These are phyloP conservation scores for Tiaroga cobitis DNA, from an alignment of 2,797 vertebrate genomes.

Conservation along the genomic window DNA sequence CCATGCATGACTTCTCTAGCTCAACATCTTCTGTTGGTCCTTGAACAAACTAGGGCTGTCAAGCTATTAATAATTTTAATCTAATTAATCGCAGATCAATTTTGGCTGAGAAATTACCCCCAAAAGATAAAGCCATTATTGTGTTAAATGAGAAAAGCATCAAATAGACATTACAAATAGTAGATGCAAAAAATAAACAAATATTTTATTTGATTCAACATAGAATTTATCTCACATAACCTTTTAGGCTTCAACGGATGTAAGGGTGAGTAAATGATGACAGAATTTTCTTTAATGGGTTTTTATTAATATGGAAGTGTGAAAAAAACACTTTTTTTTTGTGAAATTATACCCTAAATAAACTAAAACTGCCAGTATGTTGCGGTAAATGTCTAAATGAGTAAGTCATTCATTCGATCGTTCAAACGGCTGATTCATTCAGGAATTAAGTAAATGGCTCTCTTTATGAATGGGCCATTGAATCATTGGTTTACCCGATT, in stretches of 20 bases:
- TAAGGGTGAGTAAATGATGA: too few species aligned
- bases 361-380: too few species aligned
- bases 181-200: neutral
- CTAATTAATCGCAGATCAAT: too few species aligned
- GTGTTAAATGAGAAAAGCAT: neutral
- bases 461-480: neutral
- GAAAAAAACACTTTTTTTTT: too few species aligned
- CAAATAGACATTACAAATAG: neutral
- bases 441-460: too few species aligned
- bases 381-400: too few species aligned
- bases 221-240: neutral
- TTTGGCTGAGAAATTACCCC: neutral
- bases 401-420: too few species aligned
- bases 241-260: neutral
- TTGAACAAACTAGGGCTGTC: neutral
- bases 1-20: neutral
- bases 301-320: too few species aligned
- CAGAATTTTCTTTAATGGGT: too few species aligned
- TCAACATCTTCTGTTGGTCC: neutral
- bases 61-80: neutral
- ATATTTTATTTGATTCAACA: neutral
- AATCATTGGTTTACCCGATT: neutral
- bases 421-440: too few species aligned
- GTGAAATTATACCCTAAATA: too few species aligned
- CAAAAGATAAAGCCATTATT: neutral